Evolutionary conservation across 2,797 vertebrate species (phyloP).

Genomic region (Fratercula arctica): DNA sequence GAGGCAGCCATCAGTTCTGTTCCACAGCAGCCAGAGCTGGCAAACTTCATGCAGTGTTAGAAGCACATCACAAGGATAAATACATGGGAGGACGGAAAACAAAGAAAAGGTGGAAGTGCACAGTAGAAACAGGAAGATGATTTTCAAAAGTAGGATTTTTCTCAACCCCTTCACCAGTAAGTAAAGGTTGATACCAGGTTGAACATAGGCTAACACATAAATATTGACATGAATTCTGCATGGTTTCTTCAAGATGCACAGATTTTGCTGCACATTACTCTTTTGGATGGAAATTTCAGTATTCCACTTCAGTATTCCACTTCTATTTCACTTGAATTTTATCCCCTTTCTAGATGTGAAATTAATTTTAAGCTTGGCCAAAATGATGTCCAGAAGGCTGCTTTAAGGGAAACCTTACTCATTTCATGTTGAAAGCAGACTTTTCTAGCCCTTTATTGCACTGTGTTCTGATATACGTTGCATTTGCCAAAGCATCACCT

Average conservation of each 20-base stretch:
- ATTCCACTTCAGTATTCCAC: neutral
- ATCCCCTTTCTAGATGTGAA: neutral
- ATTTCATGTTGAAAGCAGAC: neutral
- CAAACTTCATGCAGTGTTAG: neutral
- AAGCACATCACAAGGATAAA: neutral
- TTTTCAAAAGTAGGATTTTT: neutral
- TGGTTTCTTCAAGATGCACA: neutral
- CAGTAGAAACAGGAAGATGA: neutral
- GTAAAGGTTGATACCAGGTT: neutral
- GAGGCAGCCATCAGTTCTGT: neutral
- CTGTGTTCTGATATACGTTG: neutral
- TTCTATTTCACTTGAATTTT: neutral
- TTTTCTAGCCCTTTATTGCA: neutral
- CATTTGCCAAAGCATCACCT: neutral
- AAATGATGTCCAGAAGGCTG: neutral
- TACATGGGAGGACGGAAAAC: neutral
- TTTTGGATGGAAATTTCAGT: neutral
- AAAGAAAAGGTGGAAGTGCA: neutral
- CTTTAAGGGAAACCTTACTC: neutral
- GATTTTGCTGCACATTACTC: neutral
- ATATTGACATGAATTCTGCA: neutral
- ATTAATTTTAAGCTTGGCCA: neutral
- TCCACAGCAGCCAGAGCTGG: neutral
- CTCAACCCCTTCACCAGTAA: neutral
- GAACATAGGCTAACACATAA: neutral